Conservation (phyloP, 2,888 invertebrate genomes). For the Cryptus viduatorius region DNA sequence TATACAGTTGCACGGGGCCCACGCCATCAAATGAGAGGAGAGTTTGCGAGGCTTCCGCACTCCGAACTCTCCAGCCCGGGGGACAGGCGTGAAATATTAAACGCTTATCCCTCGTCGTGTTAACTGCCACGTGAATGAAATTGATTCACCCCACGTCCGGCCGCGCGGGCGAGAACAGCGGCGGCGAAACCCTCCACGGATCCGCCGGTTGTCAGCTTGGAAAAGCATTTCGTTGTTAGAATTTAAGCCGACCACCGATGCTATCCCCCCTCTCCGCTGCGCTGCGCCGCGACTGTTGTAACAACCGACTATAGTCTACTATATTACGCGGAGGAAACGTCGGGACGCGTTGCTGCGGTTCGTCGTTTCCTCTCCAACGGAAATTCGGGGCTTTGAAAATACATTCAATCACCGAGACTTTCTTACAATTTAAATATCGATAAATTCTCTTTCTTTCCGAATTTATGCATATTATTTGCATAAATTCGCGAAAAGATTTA, state of each 20-base stretch:
- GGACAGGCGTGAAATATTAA: slow-evolving; percentile 75
- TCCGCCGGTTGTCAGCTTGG: slow-evolving; percentile 62
- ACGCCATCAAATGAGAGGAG: slow-evolving; percentile 14
- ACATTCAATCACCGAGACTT: slow-evolving; percentile 4
- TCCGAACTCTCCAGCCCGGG: slow-evolving; percentile 53
- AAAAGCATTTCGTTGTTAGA: slow-evolving; percentile 75
- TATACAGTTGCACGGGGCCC: neutral
- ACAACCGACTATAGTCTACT: too few species aligned
- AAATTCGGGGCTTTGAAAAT: neutral
- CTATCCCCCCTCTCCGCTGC: neutral
- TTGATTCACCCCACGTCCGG: slow-evolving; percentile 74
- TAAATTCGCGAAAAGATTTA: too few species aligned
- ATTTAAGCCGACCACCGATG: slow-evolving; percentile 72
- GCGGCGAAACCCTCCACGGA: slow-evolving; percentile 59
- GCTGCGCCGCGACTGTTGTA: neutral
- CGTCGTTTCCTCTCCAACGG: neutral
- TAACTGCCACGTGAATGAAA: slow-evolving; percentile 72
- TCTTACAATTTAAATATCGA: too few species aligned
- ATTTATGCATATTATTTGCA: too few species aligned
- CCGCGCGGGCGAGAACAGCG: slow-evolving; percentile 50
- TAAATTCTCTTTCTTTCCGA: too few species aligned
- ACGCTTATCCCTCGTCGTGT: slow-evolving; percentile 73
- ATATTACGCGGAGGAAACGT: too few species aligned
- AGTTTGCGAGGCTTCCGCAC: slow-evolving; percentile 11
- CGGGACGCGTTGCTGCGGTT: too few species aligned